A percentile compares a stretch with the other conserved stretches of the same genome.
Conservation (phyloP, 53 echinoderm and acorn worm genomes). For the Patiria pectinifera region DNA sequence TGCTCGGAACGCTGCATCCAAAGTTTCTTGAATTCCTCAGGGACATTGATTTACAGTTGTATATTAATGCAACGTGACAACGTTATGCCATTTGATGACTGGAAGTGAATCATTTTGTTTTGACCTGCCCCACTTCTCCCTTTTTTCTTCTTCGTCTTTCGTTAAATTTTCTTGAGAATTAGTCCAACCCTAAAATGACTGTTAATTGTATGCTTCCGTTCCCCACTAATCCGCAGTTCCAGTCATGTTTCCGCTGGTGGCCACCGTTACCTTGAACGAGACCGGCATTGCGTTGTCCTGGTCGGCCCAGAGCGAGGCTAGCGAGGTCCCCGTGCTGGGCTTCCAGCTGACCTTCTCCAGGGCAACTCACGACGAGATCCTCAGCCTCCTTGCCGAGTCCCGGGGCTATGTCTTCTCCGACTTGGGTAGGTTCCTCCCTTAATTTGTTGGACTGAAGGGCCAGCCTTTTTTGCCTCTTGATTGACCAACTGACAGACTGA, state of each 20-base stretch:
- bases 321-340: not conserved
- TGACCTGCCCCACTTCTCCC: not conserved
- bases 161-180: not conserved
- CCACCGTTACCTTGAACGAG: slow-evolving; percentile 35
- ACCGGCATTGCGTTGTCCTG: slow-evolving; percentile 34
- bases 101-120: not conserved
- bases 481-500: too few species aligned
- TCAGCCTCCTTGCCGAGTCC: not conserved
- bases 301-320: not conserved
- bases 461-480: not conserved
- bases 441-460: not conserved
- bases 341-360: slow-evolving; percentile 14
- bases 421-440: not conserved
- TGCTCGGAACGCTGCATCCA: too few species aligned
- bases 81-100: not conserved
- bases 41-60: too few species aligned
- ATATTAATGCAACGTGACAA: not conserved
- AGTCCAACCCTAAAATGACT: not conserved
- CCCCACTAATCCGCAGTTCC: slow-evolving; percentile 19
- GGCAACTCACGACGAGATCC: not conserved
- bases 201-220: not conserved
- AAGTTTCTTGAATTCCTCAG: too few species aligned
- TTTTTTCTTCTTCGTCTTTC: not conserved
- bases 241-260: slow-evolving; percentile 25
- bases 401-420: slow-evolving; percentile 32